phyloP scores from a whole-genome alignment of 2,113 vertebrate species.

The Empidonax alnorum region DNA sequence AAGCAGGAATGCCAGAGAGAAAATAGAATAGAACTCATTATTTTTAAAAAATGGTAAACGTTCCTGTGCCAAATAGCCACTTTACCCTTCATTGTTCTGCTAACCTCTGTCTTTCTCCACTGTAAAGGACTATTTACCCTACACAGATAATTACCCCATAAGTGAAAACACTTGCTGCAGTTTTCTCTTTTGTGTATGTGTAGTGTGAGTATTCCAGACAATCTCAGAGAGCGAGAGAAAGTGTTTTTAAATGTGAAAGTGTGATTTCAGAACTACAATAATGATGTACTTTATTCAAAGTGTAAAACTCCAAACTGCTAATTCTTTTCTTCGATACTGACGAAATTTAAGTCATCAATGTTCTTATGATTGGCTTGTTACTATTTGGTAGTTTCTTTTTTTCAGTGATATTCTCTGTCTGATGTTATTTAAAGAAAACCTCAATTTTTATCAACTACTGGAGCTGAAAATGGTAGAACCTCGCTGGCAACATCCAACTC shows the following conservation, averaged over 20 bases:
- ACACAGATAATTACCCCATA: conserved; percentile 11
- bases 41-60: not conserved
- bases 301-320: not conserved
- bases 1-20: not conserved
- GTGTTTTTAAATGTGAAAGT: not conserved
- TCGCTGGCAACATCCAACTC: not conserved
- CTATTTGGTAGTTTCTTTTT: not conserved
- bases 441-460: not conserved
- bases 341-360: not conserved
- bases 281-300: not conserved
- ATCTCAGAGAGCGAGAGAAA: not conserved
- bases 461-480: not conserved
- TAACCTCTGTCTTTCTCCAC: conserved; percentile 4
- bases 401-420: not conserved
- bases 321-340: not conserved
- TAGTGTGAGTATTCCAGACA: conserved; percentile 4
- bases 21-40: conserved; percentile 22
- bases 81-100: conserved; percentile 12
- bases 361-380: not conserved
- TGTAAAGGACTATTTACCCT: conserved; percentile 11
- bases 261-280: not conserved
- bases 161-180: conserved; percentile 32
- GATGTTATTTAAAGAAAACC: not conserved
- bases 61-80: not conserved
- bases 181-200: not conserved